These are phyloP conservation scores for Nothocercus nigrocapillus DNA, from an alignment of 2,113 vertebrate species.

Conservation along the genomic window DNA sequence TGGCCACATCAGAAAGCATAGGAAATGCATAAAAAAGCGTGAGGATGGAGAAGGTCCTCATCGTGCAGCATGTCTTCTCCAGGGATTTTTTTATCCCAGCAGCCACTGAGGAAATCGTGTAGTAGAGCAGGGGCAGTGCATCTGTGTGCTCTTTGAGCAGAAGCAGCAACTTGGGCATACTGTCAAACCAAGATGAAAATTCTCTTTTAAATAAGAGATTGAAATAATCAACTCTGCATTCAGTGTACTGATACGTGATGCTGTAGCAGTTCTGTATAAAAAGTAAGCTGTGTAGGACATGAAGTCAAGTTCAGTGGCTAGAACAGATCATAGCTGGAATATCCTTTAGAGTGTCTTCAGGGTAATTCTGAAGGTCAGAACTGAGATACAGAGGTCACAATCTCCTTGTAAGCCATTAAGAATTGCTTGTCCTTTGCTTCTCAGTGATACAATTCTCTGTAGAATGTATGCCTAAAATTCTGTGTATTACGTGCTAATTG, in stretches of 20 bases:
- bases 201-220: neutral
- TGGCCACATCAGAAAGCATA: no score
- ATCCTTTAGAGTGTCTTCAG: neutral
- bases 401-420: neutral
- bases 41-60: neutral
- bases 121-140: neutral
- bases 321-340: neutral
- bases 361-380: constrained; percentile 23
- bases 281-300: neutral
- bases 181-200: neutral
- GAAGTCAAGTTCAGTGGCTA: neutral
- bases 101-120: neutral
- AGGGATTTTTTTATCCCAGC: neutral
- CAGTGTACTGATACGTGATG: neutral
- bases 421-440: neutral
- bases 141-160: neutral
- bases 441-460: neutral
- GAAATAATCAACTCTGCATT: neutral
- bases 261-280: neutral
- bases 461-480: neutral
- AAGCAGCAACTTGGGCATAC: neutral
- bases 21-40: neutral
- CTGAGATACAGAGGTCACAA: neutral
- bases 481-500: neutral
- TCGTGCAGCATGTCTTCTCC: neutral